Evolutionary conservation across 2,888 invertebrate genomes (phyloP).

Genomic region (Leucophora obtusa): DNA sequence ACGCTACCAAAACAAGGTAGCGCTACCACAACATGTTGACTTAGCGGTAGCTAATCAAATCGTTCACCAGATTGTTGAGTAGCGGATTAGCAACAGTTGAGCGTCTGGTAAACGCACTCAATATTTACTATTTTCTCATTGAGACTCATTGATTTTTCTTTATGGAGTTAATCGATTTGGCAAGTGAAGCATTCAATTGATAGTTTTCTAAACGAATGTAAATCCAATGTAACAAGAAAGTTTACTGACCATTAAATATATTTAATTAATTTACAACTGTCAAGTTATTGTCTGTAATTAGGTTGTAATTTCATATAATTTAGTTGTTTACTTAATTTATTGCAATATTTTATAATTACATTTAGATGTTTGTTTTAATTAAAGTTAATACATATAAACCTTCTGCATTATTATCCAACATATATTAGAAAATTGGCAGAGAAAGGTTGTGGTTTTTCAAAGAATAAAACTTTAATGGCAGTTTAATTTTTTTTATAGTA

Average conservation of each 20-base stretch:
- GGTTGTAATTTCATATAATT: conserved; percentile 8
- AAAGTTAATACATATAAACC: conserved; percentile 1
- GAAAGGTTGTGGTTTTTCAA: conserved; percentile 27
- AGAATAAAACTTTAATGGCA: background rate
- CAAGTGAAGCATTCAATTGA: background rate
- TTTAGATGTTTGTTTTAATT: conserved; percentile 29
- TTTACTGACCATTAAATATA: conserved; percentile 51
- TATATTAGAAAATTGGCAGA: background rate
- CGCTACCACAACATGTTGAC: too few species aligned
- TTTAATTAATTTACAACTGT: conserved; percentile 16
- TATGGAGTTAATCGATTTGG: too few species aligned
- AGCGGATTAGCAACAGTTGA: too few species aligned
- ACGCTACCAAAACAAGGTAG: too few species aligned
- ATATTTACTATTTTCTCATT: too few species aligned
- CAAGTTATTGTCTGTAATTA: background rate
- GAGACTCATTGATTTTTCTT: too few species aligned
- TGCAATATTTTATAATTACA: conserved; percentile 20
- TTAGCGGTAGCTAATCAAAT: too few species aligned
- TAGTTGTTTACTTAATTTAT: conserved; percentile 37
- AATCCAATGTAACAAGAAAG: conserved; percentile 14
- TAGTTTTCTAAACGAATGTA: background rate
- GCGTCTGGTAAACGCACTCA: too few species aligned
- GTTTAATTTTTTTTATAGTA: background rate
- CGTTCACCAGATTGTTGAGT: too few species aligned
- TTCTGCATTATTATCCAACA: conserved; percentile 9